Percentiles rank a stretch among this genome's conserved stretches.
These are phyloP conservation scores for Pogona vitticeps DNA, from an alignment of 2,113 vertebrate species.

Conservation along the genomic window DNA sequence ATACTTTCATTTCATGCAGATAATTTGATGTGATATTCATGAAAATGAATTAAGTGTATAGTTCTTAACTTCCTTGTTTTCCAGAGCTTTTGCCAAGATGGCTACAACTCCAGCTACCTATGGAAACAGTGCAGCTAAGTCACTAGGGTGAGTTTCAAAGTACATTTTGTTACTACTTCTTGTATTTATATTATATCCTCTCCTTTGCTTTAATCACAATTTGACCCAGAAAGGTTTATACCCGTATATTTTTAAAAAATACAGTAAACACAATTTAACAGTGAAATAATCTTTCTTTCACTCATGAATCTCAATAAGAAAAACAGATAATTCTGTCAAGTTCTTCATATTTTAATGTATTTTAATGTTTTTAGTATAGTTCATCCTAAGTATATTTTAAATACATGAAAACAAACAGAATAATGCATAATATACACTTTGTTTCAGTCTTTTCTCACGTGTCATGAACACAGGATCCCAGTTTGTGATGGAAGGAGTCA, in stretches of 20 bases:
- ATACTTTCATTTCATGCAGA: conserved; percentile 1
- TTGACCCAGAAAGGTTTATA: background rate
- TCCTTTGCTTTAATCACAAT: background rate
- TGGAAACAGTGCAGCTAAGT: conserved; percentile 88
- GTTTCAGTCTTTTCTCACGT: conserved; percentile 90
- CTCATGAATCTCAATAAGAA: background rate
- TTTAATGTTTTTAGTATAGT: background rate
- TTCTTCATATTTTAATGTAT: background rate
- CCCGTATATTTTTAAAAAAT: background rate
- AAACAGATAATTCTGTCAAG: background rate
- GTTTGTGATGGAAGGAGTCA: conserved; percentile 99
- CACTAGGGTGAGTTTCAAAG: conserved; percentile 86
- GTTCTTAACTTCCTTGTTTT: conserved; percentile 51
- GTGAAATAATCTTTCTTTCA: background rate
- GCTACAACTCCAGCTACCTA: conserved; percentile 91
- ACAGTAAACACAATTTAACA: background rate
- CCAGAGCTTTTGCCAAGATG: conserved; percentile 96
- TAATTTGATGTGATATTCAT: background rate
- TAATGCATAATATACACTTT: conserved; percentile 7
- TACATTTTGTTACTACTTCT: conserved; percentile 15
- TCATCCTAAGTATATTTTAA: background rate
- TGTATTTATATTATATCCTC: background rate
- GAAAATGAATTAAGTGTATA: conserved; percentile 25
- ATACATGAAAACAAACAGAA: background rate
- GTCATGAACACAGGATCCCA: conserved; percentile 98